Percentiles rank a stretch among this genome's conserved stretches.
Conservation (phyloP, 2,797 vertebrate species). For the Staurois parvus region DNA sequence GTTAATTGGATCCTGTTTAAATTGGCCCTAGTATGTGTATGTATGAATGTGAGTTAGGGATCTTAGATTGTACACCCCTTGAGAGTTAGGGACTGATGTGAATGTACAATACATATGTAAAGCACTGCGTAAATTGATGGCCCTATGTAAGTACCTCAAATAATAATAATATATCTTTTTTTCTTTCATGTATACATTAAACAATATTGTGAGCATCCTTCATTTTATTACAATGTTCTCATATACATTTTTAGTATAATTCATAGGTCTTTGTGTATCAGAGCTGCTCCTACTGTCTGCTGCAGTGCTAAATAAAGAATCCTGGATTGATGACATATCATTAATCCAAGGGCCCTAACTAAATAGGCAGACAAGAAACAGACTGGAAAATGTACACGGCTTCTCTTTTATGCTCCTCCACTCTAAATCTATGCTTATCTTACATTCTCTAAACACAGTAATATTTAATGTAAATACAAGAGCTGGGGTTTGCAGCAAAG, state of each 20-base stretch:
- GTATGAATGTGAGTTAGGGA: too few species aligned
- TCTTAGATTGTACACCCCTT: too few species aligned
- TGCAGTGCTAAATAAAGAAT: neutral
- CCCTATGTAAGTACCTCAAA: too few species aligned
- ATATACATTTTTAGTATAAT: constrained; percentile 2
- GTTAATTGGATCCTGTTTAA: too few species aligned
- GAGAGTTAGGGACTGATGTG: too few species aligned
- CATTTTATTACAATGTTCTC: neutral
- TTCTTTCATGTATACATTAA: too few species aligned
- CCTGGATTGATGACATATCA: neutral
- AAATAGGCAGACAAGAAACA: constrained; percentile 32
- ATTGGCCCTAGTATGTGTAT: too few species aligned
- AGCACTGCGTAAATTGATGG: too few species aligned
- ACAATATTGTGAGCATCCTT: too few species aligned
- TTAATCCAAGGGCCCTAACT: neutral
- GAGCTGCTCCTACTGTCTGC: neutral
- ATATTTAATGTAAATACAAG: constrained; percentile 30
- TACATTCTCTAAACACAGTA: constrained; percentile 17
- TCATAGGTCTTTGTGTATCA: neutral
- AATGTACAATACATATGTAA: too few species aligned
- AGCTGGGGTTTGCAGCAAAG: neutral
- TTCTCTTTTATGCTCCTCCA: constrained; percentile 16
- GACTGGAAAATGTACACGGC: constrained; percentile 37
- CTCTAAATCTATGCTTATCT: constrained; percentile 20
- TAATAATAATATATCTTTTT: too few species aligned